These are phyloP conservation scores for Psilanteris sp. DNA, from an alignment of 1,140 invertebrate species.

Conservation along the genomic window DNA sequence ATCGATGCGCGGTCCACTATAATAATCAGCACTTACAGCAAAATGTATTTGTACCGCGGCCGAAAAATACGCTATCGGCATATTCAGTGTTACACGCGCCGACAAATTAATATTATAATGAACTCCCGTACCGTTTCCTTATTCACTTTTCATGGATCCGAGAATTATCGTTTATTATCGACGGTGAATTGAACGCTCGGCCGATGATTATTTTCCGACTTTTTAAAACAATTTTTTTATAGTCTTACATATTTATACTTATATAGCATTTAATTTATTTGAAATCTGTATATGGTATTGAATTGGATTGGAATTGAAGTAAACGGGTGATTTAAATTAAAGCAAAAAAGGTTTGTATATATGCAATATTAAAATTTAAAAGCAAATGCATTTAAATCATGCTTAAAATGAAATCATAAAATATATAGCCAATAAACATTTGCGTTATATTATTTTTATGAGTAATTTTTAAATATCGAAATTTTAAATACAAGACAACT, in stretches of 20 bases:
- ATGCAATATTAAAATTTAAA: no score
- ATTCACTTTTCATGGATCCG: slow-evolving; percentile 22
- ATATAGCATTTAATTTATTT: no score
- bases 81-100: slow-evolving; percentile 15
- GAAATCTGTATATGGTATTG: no score
- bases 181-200: slow-evolving; percentile 33
- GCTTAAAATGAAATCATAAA: no score
- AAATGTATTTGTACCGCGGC: slow-evolving; percentile 5
- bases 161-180: slow-evolving; percentile 18
- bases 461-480: no score
- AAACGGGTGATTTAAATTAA: no score
- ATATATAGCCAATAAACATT: no score
- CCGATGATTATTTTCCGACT: background rate
- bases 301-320: no score
- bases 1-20: slow-evolving; percentile 15
- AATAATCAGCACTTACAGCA: slow-evolving; percentile 43
- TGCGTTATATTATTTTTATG: no score
- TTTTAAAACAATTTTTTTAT: background rate
- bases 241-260: background rate
- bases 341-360: no score
- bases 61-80: slow-evolving; percentile 17
- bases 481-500: no score
- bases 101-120: slow-evolving; percentile 49
- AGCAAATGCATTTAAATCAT: no score
- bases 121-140: background rate